A percentile compares a stretch with the other conserved stretches of the same genome.
These are phyloP conservation scores for Bujurquina vittata DNA, from an alignment of 2,113 vertebrate genomes.

Conservation along the genomic window DNA sequence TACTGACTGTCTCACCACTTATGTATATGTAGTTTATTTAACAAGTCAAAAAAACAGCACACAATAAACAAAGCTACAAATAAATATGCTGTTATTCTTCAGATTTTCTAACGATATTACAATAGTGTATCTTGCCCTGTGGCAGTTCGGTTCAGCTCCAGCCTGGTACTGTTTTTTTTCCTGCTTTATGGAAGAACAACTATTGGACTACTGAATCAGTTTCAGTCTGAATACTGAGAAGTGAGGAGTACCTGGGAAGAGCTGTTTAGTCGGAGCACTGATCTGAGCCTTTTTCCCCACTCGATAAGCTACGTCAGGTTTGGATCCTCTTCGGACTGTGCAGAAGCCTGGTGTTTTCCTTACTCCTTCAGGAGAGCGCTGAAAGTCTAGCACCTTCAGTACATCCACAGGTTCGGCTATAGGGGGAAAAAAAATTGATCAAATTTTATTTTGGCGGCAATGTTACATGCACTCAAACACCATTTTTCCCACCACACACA, in stretches of 20 bases:
- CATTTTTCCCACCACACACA: neutral
- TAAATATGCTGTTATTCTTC: no score
- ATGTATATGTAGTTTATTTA: no score
- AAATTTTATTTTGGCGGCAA: neutral
- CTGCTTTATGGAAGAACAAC: neutral
- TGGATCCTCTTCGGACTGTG: slow-evolving; percentile 88
- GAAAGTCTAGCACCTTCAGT: slow-evolving; percentile 94
- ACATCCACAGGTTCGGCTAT: slow-evolving; percentile 94
- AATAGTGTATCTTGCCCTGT: no score
- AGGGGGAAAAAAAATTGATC: slow-evolving; percentile 38
- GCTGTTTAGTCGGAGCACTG: slow-evolving; percentile 93
- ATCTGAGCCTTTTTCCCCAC: slow-evolving; percentile 91
- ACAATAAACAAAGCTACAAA: no score
- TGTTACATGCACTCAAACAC: neutral
- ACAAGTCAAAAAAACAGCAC: no score
- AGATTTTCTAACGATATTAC: no score
- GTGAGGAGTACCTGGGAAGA: slow-evolving; percentile 88
- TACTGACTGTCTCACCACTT: no score
- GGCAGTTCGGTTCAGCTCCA: no score
- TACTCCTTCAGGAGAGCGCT: slow-evolving; percentile 92
- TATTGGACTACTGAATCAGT: neutral
- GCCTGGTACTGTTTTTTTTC: neutral
- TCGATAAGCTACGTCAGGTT: slow-evolving; percentile 91
- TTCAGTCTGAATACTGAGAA: neutral
- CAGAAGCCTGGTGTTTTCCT: slow-evolving; percentile 93